Evolutionary conservation across 2,113 vertebrate genomes (phyloP).

Genomic region (Eidolon helvum): DNA sequence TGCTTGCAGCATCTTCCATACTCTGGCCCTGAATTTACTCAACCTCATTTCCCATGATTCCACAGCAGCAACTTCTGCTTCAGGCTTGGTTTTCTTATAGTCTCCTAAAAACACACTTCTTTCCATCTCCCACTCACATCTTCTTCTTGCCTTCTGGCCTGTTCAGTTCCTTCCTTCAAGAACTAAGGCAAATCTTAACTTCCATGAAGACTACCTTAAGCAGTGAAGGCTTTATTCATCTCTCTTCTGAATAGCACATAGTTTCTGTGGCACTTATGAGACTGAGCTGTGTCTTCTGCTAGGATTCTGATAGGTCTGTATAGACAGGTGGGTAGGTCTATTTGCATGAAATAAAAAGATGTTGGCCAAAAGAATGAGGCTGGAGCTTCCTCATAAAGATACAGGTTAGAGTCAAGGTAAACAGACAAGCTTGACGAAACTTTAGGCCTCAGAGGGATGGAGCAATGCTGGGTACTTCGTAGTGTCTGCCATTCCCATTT

Average conservation of each 20-base stretch:
- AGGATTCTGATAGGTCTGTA: background rate
- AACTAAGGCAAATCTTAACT: background rate
- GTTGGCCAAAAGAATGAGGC: background rate
- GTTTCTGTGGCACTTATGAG: no score
- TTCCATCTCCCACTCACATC: background rate
- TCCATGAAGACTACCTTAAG: background rate
- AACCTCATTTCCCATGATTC: background rate
- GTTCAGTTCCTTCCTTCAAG: background rate
- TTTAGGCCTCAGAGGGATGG: background rate
- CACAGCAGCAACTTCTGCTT: background rate
- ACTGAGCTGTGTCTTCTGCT: background rate
- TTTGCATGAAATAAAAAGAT: background rate
- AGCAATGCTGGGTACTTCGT: accelerated
- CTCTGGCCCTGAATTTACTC: background rate
- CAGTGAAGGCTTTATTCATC: background rate
- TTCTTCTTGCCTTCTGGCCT: background rate
- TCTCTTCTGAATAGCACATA: background rate
- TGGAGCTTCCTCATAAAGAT: background rate
- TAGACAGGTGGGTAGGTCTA: background rate
- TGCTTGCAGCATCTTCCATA: background rate
- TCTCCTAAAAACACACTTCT: background rate
- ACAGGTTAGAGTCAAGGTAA: background rate
- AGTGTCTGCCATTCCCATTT: background rate
- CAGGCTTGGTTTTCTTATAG: background rate
- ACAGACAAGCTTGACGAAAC: background rate